Evolutionary conservation across 2,113 vertebrate species (phyloP).

Genomic region (Falcunculus frontatus): DNA sequence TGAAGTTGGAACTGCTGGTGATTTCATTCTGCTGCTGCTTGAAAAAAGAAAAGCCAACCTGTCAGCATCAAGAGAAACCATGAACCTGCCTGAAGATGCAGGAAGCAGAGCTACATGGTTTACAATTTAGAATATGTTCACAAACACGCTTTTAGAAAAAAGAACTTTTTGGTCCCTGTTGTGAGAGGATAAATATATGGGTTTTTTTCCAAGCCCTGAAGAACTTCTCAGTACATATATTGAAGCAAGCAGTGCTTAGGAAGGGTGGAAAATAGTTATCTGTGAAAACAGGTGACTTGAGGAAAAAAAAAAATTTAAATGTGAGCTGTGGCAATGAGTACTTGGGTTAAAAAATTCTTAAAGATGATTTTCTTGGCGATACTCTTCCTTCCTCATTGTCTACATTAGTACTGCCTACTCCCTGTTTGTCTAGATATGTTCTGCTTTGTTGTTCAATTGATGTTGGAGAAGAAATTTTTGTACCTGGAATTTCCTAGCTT

Average conservation of each 20-base stretch:
- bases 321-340: neutral
- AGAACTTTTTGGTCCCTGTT: neutral
- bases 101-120: neutral
- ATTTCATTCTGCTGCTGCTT: constrained; percentile 17
- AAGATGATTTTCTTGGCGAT: neutral
- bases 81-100: neutral
- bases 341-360: neutral
- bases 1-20: neutral
- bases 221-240: neutral
- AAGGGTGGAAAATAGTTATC: neutral
- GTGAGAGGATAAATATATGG: neutral
- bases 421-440: neutral
- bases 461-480: neutral
- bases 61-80: neutral
- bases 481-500: neutral
- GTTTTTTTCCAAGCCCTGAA: neutral
- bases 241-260: neutral
- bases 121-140: neutral
- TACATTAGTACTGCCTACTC: neutral
- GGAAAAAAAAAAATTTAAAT: neutral
- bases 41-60: neutral
- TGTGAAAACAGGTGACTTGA: neutral
- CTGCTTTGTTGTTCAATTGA: neutral
- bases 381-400: neutral
- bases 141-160: neutral